Conservation (phyloP, 2,888 invertebrate species). For the Aspidiotus rigidus region DNA sequence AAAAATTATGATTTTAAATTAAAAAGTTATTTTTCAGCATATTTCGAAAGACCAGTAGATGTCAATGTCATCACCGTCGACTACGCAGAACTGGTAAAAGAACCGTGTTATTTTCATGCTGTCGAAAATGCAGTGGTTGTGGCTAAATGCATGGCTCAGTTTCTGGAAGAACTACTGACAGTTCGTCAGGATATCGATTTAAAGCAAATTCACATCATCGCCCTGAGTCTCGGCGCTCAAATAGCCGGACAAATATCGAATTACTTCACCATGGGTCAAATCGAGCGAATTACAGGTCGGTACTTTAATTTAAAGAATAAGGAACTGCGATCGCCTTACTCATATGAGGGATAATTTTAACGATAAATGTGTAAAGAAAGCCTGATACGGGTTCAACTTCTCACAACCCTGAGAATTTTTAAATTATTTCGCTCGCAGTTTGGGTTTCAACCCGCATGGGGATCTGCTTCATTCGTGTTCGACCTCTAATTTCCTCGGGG, state of each 20-base stretch:
- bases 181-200: slow-evolving; percentile 43
- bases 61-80: slow-evolving; percentile 56
- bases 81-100: slow-evolving; percentile 51
- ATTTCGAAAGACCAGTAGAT: slow-evolving; percentile 47
- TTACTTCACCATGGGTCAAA: slow-evolving; percentile 45
- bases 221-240: slow-evolving; percentile 58
- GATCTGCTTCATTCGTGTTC: no score
- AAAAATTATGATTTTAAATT: no score
- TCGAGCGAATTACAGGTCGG: slow-evolving; percentile 51
- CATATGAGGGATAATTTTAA: no score
- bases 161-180: slow-evolving; percentile 49
- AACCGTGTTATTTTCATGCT: slow-evolving; percentile 54
- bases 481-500: no score
- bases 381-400: no score
- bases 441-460: no score
- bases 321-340: no score
- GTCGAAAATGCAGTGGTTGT: slow-evolving; percentile 52
- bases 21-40: slow-evolving; percentile 43
- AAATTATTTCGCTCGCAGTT: no score
- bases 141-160: slow-evolving; percentile 52
- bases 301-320: no score
- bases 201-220: slow-evolving; percentile 51
- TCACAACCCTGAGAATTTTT: no score
- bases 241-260: slow-evolving; percentile 49
- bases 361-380: no score